A percentile compares a stretch with the other conserved stretches of the same genome.
Conservation (phyloP, 2,888 invertebrate genomes). For the Phoronis australis region DNA sequence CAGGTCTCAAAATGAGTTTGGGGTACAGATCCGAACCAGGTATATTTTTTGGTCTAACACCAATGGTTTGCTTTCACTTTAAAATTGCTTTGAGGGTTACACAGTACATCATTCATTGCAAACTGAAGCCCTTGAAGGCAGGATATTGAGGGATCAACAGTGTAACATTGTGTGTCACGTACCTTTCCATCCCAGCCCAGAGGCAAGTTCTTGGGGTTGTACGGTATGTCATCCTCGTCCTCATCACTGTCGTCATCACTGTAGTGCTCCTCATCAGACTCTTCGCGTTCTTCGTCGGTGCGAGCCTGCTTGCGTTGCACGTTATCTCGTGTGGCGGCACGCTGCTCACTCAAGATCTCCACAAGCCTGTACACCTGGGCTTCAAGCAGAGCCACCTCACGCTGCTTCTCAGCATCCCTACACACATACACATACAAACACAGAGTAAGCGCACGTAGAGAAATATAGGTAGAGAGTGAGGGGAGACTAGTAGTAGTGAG, state of each 20-base stretch:
- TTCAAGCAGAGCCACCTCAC: constrained; percentile 82
- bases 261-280: constrained; percentile 52
- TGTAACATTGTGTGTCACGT: constrained; percentile 7
- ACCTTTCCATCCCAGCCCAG: constrained; percentile 98
- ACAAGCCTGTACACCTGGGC: constrained; percentile 84
- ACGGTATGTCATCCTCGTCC: constrained; percentile 82
- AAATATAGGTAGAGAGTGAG: too few species aligned
- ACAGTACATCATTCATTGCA: too few species aligned
- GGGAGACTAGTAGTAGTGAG: too few species aligned
- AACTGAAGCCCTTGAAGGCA: too few species aligned
- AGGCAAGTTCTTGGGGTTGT: constrained; percentile 98
- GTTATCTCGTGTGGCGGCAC: constrained; percentile 91
- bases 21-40: too few species aligned
- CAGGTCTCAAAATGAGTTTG: too few species aligned
- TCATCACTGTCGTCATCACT: constrained; percentile 49
- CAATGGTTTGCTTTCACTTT: too few species aligned
- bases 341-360: constrained; percentile 76
- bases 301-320: constrained; percentile 97
- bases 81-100: too few species aligned
- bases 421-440: too few species aligned
- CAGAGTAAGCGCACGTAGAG: too few species aligned
- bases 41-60: too few species aligned
- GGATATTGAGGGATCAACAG: too few species aligned
- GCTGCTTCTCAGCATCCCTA: constrained; percentile 62
- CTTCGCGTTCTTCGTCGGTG: constrained; percentile 65